Base-by-base conservation (phyloP, 2,113 vertebrate species). In the Odontophorus gujanensis region DNA sequence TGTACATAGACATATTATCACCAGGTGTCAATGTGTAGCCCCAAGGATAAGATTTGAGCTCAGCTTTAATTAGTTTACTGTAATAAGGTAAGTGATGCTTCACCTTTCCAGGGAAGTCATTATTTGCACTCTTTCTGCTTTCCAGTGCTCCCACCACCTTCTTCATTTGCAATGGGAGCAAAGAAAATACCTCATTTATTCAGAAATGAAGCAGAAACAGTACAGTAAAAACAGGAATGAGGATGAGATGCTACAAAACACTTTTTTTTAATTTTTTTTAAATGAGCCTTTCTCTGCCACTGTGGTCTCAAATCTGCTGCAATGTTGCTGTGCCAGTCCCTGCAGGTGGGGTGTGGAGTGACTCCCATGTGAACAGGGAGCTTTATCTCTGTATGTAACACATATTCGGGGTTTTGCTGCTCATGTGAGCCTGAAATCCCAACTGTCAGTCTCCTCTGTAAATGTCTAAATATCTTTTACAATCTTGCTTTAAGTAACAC, bases 31-130 rank as follows among this genome's bases (percentile, higher is more conserved):
- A 90, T 26, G 91, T 6, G 1, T 67, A 94, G 94, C 91, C 91
- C 82, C 80, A 65, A 95, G 94, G 87, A 76, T 43, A 85, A 71
- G 84, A 83, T 71, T 38, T 63, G 91, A 89, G 79, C 47, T 65
- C 7, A 1, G 72, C 73, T 94, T 87, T 95, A 92, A 97, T 92
- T 94, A 94, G 89, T 93, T 96, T 96, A 95, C 82, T 61, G 34
- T 87, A 92, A 91, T 87, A 85, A 96, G 79, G 36, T 81, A 96
- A 96, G 91, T 13, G 69, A 84, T 9, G 4, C 89, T 90, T 95
- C 76, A 72, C 87, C 73, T 88, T 93, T 86, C 85, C 62, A 86
- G 85, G 89, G 94, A 92, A 96, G 87, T 83, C 61, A 90, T 93
- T 91, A 91, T 87, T 85, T 86, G 87, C 80, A 62, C 57, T 90